Base-by-base conservation (phyloP, 2,888 invertebrate species). In the Phanerotoma sp. region DNA sequence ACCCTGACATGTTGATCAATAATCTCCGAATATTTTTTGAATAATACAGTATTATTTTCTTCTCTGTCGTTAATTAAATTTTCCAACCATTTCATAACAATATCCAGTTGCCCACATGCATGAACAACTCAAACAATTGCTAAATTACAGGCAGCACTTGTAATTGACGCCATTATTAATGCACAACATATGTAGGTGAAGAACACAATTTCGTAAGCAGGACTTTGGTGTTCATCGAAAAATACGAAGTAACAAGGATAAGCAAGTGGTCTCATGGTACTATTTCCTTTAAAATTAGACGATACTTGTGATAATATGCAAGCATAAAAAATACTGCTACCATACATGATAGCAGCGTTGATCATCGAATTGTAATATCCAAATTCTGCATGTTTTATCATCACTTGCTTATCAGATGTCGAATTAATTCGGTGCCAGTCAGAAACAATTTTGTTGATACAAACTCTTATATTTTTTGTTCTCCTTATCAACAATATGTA, bases 21-120 rank as follows among this genome's bases (percentile, higher is more conserved):
- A 38, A 38, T 37, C 30, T 49, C 38, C 9, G 21, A 54, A n/a
- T 48, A 21, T 33, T 37, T n/a, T 22, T 9, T 33, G 6, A 46
- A 21, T 21, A 33, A 3, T 11, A 28, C 9, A 18, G 10, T 20
- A 16, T 49, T 13, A 20, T 6, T 11, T 13, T 13, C 13, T 9
- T 22, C 16, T 1, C 56, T 51, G 1, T 58, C 58, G 0, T 63
- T 56, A 4, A 66, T 48, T 18, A 68, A 30, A 32, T 61, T 45
- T 11, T 63, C 41, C 13, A 70, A 35, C 56, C 62, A 62, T 7
- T 28, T 42, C 10, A 55, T 58, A 4, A 70, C 21, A 7, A 69
- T 59, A 4, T 67, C 41, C 21, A 67, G 38, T 22, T 68, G 70
- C 0, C 70, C 66, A 41, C 65, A 68, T 7, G 65, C 65, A 15